These are phyloP conservation scores for Charanyca ferruginea DNA, from an alignment of 2,888 invertebrate species.

Conservation along the genomic window DNA sequence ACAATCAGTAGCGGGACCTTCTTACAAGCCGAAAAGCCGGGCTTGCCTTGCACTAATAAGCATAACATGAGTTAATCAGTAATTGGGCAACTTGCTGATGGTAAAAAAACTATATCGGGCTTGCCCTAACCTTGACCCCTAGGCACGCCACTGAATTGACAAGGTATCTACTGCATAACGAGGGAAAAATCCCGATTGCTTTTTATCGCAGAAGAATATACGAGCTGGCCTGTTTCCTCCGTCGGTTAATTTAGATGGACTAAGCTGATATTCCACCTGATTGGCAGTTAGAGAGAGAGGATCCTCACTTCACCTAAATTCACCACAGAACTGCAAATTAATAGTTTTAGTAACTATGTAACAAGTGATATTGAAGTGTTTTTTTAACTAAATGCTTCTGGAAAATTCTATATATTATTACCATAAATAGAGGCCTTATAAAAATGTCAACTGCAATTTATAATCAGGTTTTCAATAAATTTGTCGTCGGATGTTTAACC, in stretches of 20 bases:
- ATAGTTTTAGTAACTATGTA: slow-evolving; percentile 12
- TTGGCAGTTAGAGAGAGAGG: no score
- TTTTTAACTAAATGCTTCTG: slow-evolving; percentile 35
- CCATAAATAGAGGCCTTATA: slow-evolving; percentile 56
- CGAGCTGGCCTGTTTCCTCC: neutral
- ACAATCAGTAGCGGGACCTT: no score
- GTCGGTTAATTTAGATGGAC: no score
- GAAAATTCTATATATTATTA: slow-evolving; percentile 40
- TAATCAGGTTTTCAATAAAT: slow-evolving; percentile 59
- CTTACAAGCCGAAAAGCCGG: no score
- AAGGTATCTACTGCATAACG: neutral
- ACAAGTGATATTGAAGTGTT: slow-evolving; percentile 17
- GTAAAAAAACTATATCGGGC: no score
- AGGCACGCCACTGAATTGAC: no score
- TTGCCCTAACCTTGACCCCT: no score
- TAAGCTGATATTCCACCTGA: no score
- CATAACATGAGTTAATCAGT: no score
- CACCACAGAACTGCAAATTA: neutral
- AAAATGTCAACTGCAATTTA: slow-evolving; percentile 53
- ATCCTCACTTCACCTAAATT: no score
- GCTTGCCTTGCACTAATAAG: no score
- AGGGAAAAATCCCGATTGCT: neutral
- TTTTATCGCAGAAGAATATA: slow-evolving; percentile 1
- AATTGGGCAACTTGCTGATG: no score
- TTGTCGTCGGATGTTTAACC: slow-evolving; percentile 58